Evolutionary conservation across 2,797 vertebrate genomes (phyloP).

Genomic region (Rhabdophis nuchalis): DNA sequence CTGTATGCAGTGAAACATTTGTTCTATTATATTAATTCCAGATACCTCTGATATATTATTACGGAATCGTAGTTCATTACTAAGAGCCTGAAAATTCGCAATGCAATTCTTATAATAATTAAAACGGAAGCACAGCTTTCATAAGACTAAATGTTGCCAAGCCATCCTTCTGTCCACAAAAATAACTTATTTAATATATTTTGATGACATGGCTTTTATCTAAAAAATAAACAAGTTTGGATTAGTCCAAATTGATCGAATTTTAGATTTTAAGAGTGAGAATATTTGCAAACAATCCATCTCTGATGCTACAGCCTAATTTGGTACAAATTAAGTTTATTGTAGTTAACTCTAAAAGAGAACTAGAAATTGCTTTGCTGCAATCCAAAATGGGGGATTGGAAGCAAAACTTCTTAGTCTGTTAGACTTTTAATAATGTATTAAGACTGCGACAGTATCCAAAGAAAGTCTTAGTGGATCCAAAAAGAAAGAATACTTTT

Average conservation of each 20-base stretch:
- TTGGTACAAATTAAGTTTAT: neutral
- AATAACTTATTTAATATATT: constrained; percentile 45
- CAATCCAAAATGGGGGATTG: neutral
- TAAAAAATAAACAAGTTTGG: constrained; percentile 46
- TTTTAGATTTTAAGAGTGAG: constrained; percentile 31
- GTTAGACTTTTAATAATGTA: neutral
- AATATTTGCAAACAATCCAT: neutral
- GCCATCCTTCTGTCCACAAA: constrained; percentile 45
- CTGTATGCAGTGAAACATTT: neutral
- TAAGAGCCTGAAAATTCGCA: constrained; percentile 31
- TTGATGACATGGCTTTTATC: constrained; percentile 41
- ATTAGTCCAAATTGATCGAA: constrained; percentile 45
- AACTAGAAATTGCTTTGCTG: neutral
- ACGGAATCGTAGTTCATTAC: constrained; percentile 20
- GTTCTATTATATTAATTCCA: neutral
- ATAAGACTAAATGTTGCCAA: constrained; percentile 27
- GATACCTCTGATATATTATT: constrained; percentile 6
- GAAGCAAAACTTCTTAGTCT: too few relatives aligned
- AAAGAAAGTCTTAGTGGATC: neutral
- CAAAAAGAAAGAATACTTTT: neutral
- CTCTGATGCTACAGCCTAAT: neutral
- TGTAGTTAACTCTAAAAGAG: neutral
- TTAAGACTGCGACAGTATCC: too few relatives aligned
- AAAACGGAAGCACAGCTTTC: constrained; percentile 28
- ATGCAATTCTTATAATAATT: constrained; percentile 24